Base-by-base conservation (phyloP, 2,113 vertebrate genomes). In the Paratilapia polleni region DNA sequence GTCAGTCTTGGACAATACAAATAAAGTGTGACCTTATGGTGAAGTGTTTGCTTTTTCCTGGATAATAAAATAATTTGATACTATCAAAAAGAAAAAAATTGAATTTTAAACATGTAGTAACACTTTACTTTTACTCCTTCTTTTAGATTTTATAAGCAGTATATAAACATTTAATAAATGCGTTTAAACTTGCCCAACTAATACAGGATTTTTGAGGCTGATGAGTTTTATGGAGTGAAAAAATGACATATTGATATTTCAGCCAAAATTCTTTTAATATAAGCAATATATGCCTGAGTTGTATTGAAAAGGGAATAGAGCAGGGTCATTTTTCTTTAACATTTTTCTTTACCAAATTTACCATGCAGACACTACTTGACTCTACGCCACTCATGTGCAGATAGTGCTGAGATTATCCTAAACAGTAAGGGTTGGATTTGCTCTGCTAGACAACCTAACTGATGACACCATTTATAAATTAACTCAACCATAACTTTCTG, bases 11-110 rank as follows among this genome's bases (percentile, higher is more conserved):
- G 43, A 59, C 1, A 8, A 22, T 66, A 68, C 15, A 82, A 85
- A 78, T 66, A 75, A 60, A 75, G 38, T 2, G n/a, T 79, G 76
- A 79, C 66, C 43, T 66, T 64, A 78, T 12, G 19, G 22, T 38
- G 36, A 28, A 20, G 58, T 49, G 74, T 83, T 83, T 68, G 41
- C 14, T 64, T 83, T 68, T 68, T 47, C 64, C 60, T 66, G 9
- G 22, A 68, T 28, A 68, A 26, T 47, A 68, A 26, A 68, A 68
- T 47, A 17, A 66, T 66, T 66, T 66, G 5, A 4, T 43, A 43
- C 63, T 43, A 49, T 49, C 15, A 70, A 49, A 66, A 19, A 49
- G 49, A 3, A 43, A 43, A 49, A 49, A 15, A 13, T 17, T 17
- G 14, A 7, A 52, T 52, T 52, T 52, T 52, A 52, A 19, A 52